Percentiles rank a stretch among this genome's conserved stretches.
Conservation (phyloP, 2,797 vertebrate genomes). For the Ctenopoma multispine region DNA sequence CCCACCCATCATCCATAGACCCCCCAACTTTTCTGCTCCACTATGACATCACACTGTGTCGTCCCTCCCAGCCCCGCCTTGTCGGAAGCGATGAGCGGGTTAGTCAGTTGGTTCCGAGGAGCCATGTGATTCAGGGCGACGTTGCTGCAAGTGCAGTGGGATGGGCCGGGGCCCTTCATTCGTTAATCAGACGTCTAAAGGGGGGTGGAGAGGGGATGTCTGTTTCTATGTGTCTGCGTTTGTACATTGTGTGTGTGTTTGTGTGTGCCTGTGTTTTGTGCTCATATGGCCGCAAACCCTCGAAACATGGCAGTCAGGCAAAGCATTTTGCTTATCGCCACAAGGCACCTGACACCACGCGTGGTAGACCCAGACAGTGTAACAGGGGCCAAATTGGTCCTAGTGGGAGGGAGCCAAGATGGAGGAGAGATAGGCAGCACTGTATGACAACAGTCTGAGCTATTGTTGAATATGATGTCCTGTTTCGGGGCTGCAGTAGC, state of each 20-base stretch:
- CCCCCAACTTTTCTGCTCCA: slow-evolving; percentile 49
- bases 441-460: slow-evolving; percentile 32
- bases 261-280: slow-evolving; percentile 49
- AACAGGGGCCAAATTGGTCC: slow-evolving; percentile 65
- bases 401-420: slow-evolving; percentile 36
- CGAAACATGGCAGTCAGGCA: slow-evolving; percentile 76
- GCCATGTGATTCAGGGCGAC: slow-evolving; percentile 89
- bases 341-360: slow-evolving; percentile 86
- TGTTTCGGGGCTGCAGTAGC: slow-evolving; percentile 1
- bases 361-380: slow-evolving; percentile 71
- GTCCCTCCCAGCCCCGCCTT: slow-evolving; percentile 86
- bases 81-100: slow-evolving; percentile 88
- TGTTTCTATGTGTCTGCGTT: slow-evolving; percentile 60
- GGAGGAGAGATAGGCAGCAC: slow-evolving; percentile 22
- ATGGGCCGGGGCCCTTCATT: slow-evolving; percentile 76
- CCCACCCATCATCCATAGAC: slow-evolving; percentile 26
- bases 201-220: slow-evolving; percentile 58
- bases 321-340: slow-evolving; percentile 83
- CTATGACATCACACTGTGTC: slow-evolving; percentile 79
- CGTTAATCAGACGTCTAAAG: slow-evolving; percentile 82
- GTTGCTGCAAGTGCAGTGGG: slow-evolving; percentile 80
- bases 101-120: slow-evolving; percentile 86
- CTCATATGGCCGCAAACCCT: slow-evolving; percentile 79
- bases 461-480: slow-evolving; percentile 32
- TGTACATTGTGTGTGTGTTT: slow-evolving; percentile 37